These are phyloP conservation scores for Grallaria varia DNA, from an alignment of 2,113 vertebrate species.

Conservation along the genomic window DNA sequence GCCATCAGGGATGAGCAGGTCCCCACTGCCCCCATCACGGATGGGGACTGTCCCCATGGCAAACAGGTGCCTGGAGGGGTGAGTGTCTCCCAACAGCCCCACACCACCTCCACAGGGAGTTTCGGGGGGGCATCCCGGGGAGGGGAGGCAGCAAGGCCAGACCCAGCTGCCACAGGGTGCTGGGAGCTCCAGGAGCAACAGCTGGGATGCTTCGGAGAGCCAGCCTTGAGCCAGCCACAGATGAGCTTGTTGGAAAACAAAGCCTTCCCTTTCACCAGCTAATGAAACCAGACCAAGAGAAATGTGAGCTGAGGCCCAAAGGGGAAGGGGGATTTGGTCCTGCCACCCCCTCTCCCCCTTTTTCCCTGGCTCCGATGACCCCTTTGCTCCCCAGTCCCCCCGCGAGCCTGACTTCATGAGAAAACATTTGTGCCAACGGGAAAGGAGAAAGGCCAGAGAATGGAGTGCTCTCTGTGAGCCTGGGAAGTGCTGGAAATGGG, in stretches of 20 bases:
- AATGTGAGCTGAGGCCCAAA: constrained; percentile 32
- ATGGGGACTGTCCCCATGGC: not conserved
- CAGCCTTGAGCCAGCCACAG: not conserved
- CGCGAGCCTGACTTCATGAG: not conserved
- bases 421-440: not conserved
- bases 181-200: not conserved
- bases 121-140: not conserved
- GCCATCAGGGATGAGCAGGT: accelerated
- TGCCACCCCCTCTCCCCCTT: not conserved
- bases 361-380: not conserved
- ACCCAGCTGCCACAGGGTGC: not conserved
- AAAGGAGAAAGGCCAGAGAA: not conserved
- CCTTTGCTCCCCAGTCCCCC: not conserved
- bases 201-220: constrained; percentile 16
- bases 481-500: not conserved
- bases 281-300: not conserved
- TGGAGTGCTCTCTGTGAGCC: accelerated
- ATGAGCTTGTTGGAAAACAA: constrained; percentile 40
- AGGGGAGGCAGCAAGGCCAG: not conserved
- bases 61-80: not conserved
- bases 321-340: constrained; percentile 4
- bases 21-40: accelerated
- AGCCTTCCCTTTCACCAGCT: constrained; percentile 26
- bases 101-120: accelerated
- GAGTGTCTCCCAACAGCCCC: not conserved